Evolutionary conservation across 2,113 vertebrate genomes (phyloP).

Genomic region (Numida meleagris): DNA sequence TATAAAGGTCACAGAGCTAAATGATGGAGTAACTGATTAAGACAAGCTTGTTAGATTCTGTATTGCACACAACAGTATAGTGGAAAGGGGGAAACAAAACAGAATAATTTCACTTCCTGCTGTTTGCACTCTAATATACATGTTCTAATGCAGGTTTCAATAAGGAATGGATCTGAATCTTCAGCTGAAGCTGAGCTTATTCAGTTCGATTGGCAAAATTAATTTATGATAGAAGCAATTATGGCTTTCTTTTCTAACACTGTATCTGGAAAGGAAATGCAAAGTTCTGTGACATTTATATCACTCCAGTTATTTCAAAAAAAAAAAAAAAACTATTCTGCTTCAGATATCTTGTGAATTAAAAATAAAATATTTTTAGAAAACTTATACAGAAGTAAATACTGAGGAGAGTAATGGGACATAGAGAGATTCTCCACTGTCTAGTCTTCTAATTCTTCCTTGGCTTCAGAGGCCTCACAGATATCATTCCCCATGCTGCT

Average conservation of each 20-base stretch:
- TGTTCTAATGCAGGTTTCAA: neutral
- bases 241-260: neutral
- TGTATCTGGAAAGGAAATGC: neutral
- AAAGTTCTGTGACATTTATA: neutral
- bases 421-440: neutral
- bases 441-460: neutral
- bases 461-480: neutral
- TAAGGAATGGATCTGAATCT: neutral
- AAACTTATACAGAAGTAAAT: neutral
- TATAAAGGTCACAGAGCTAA: slow-evolving; percentile 39
- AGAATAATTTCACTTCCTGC: neutral
- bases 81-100: neutral
- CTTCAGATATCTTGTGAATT: neutral
- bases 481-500: neutral
- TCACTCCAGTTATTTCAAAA: neutral
- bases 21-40: slow-evolving; percentile 37
- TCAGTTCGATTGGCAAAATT: neutral
- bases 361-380: neutral
- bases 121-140: neutral
- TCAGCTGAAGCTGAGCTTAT: neutral
- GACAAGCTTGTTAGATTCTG: neutral
- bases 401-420: neutral
- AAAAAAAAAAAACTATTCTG: neutral
- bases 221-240: neutral
- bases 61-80: neutral